Percentiles rank a stretch among this genome's conserved stretches.
These are phyloP conservation scores for Drosophila asahinai DNA, from an alignment of 1,140 invertebrate species.

Conservation along the genomic window DNA sequence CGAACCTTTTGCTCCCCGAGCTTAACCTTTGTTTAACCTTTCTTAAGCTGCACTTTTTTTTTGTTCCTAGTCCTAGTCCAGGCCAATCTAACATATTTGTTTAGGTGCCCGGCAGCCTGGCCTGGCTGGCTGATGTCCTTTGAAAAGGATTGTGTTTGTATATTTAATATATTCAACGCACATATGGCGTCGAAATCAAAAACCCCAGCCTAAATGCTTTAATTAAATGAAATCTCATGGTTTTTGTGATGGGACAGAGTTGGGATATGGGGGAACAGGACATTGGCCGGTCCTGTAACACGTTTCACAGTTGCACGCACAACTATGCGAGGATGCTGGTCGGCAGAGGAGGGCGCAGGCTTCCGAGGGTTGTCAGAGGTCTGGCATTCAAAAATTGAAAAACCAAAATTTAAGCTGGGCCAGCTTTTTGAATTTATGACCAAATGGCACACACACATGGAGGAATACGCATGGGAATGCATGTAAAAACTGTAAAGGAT, in stretches of 20 bases:
- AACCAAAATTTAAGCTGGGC: constrained; percentile 81
- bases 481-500: constrained; percentile 59
- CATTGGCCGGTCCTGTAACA: constrained; percentile 58
- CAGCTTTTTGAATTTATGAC: constrained; percentile 83
- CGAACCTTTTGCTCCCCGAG: constrained; percentile 32
- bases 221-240: constrained; percentile 83
- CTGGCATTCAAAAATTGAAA: constrained; percentile 83
- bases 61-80: constrained; percentile 3
- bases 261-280: constrained; percentile 10
- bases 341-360: neutral
- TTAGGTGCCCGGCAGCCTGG: constrained; percentile 45
- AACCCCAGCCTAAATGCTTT: constrained; percentile 70
- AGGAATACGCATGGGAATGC: constrained; percentile 76
- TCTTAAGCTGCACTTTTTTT: constrained; percentile 38
- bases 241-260: constrained; percentile 57
- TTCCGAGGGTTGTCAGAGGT: constrained; percentile 39
- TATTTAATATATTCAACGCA: constrained; percentile 81
- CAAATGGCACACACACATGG: constrained; percentile 65
- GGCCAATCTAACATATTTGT: constrained; percentile 59
- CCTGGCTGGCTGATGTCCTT: constrained; percentile 45
- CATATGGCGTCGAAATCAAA: constrained; percentile 78
- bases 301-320: constrained; percentile 80
- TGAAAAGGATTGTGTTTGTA: constrained; percentile 63
- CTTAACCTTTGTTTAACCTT: constrained; percentile 72
- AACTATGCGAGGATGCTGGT: constrained; percentile 66